Percentiles rank a stretch among this genome's conserved stretches.
These are phyloP conservation scores for Pristionchus exspectatus DNA, from an alignment of 2,888 invertebrate species.

Conservation along the genomic window DNA sequence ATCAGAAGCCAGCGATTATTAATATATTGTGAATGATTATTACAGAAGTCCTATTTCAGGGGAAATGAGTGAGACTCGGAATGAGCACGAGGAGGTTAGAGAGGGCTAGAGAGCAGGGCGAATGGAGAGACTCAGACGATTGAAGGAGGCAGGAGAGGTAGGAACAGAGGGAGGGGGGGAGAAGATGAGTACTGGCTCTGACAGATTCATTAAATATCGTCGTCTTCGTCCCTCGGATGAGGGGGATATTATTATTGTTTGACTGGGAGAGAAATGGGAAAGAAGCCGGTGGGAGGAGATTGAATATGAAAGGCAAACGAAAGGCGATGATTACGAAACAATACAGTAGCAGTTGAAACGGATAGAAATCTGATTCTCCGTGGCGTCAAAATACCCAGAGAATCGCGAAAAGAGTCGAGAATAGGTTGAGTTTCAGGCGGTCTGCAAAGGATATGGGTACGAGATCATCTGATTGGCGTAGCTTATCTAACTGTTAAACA, in stretches of 20 bases:
- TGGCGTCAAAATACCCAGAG: too few species aligned
- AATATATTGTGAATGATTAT: constrained; percentile 40
- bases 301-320: background rate
- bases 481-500: background rate
- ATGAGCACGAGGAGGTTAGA: background rate
- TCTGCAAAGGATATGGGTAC: background rate
- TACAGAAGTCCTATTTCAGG: background rate
- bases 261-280: background rate
- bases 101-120: background rate
- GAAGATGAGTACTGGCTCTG: background rate
- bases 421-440: background rate
- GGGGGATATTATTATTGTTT: constrained; percentile 43
- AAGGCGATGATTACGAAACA: background rate
- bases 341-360: constrained; percentile 1
- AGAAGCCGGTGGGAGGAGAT: constrained; percentile 4
- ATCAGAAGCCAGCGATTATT: background rate
- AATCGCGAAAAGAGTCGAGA: background rate
- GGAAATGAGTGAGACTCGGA: background rate
- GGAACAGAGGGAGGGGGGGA: background rate
- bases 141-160: background rate
- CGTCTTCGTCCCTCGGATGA: background rate
- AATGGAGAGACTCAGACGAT: background rate
- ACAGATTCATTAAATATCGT: constrained; percentile 51
- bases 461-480: background rate
- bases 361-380: background rate